A percentile compares a stretch with the other conserved stretches of the same genome.
Conservation (phyloP, 2,113 vertebrate genomes). For the Kryptolebias marmoratus region DNA sequence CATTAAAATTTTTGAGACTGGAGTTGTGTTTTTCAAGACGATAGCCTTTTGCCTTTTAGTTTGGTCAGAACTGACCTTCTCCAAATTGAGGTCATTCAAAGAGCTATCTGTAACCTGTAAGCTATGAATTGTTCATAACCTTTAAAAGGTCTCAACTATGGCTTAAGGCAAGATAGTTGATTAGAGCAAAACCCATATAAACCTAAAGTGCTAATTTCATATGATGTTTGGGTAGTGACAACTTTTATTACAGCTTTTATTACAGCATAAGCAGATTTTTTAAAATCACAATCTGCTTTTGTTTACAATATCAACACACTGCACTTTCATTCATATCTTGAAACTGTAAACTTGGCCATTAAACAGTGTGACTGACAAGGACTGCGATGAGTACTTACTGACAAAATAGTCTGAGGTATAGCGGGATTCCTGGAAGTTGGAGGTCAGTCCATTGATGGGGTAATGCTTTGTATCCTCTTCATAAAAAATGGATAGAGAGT, state of each 20-base stretch:
- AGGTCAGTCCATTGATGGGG: slow-evolving; percentile 87
- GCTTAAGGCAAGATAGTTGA: too few relatives aligned
- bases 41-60: too few relatives aligned
- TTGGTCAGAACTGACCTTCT: too few relatives aligned
- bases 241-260: background rate
- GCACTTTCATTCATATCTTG: slow-evolving; percentile 26
- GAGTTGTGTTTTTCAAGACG: too few relatives aligned
- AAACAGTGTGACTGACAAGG: slow-evolving; percentile 12
- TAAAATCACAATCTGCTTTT: background rate
- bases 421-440: slow-evolving; percentile 92
- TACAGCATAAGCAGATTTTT: background rate
- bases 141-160: too few relatives aligned
- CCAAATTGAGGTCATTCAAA: too few relatives aligned
- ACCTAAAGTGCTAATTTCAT: too few relatives aligned
- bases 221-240: background rate
- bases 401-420: slow-evolving; percentile 98
- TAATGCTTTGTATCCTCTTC: slow-evolving; percentile 94
- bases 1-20: too few relatives aligned
- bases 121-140: too few relatives aligned
- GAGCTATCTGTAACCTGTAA: too few relatives aligned
- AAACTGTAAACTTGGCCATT: background rate
- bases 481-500: slow-evolving; percentile 77
- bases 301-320: slow-evolving; percentile 1
- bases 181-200: too few relatives aligned
- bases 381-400: slow-evolving; percentile 87